Evolutionary conservation across 2,888 invertebrate species (phyloP).

Genomic region (Scrobipalpa costella): DNA sequence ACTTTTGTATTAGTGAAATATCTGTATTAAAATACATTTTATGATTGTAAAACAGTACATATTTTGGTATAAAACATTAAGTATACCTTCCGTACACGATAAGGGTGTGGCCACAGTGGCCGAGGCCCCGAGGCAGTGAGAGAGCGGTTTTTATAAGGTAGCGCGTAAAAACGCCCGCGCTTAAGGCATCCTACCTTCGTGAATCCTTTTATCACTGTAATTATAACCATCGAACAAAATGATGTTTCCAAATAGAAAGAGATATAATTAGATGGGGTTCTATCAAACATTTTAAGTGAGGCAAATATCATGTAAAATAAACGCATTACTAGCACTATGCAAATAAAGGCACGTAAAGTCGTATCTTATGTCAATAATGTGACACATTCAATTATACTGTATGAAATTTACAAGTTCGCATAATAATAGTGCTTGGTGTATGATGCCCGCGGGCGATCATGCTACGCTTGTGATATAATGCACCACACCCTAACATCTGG

Average conservation of each 20-base stretch:
- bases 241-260: no score
- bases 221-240: not conserved
- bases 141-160: slow-evolving; percentile 26
- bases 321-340: no score
- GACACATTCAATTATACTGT: slow-evolving; percentile 3
- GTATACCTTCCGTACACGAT: slow-evolving; percentile 16
- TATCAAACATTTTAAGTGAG: not conserved
- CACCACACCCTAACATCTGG: slow-evolving; percentile 17
- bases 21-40: no score
- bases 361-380: not conserved
- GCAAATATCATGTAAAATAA: no score
- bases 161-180: slow-evolving; percentile 24
- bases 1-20: no score
- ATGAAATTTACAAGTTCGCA: not conserved
- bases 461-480: not conserved
- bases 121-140: slow-evolving; percentile 7
- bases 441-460: not conserved
- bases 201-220: not conserved
- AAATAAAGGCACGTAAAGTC: not conserved
- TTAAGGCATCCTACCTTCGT: slow-evolving; percentile 5
- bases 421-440: not conserved
- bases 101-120: slow-evolving; percentile 23
- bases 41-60: not conserved
- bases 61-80: not conserved
- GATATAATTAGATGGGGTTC: no score